Evolutionary conservation across 2,888 invertebrate species (phyloP), one percentile per base, ranked within the genome.

Genomic region (Chalcis sispes): DNA sequence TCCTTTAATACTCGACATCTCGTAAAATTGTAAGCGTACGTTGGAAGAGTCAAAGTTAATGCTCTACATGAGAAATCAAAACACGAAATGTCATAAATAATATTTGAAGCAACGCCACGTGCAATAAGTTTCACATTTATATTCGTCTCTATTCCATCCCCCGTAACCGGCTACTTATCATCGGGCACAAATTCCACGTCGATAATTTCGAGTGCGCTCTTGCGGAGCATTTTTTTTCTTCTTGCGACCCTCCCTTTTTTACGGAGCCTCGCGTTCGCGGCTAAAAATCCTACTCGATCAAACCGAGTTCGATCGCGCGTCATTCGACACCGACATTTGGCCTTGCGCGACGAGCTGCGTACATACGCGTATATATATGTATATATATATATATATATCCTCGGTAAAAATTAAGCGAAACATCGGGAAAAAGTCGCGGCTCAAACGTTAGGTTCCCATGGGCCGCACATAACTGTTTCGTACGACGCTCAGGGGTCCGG

Each of bases 391-490:
- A 46, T 20, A 56, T 71, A 71, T 46, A 72, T 27, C 52, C 72
- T 58, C 70, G 66, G n/a, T n/a, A 77, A 79, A 80, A 80, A 81
- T 81, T 80, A 79, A 80, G 56, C 73, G 65, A 46, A 42, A 29
- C 50, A 65, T 59, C 46, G 36, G 77, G 69, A 79, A 79, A 79
- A 76, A 62, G 70, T 23, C 72, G 75, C 70, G n/a, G n/a, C n/a
- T n/a, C n/a, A n/a, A n/a, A n/a, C n/a, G 75, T 48, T 62, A 54
- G 76, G 82, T 84, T 87, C 87, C 86, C 87, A 87, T 86, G 84
- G 80, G 23, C n/a, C n/a, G n/a, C 52, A 18, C 42, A 18, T 83
- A 86, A 86, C 85, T 83, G 85, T 86, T 83, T 83, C 81, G 81
- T 82, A 75, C 80, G 73, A 79, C 8, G 15, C 79, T 61, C 52